These are phyloP conservation scores for Calyptomena viridis DNA, from an alignment of 2,113 vertebrate genomes.

Conservation along the genomic window DNA sequence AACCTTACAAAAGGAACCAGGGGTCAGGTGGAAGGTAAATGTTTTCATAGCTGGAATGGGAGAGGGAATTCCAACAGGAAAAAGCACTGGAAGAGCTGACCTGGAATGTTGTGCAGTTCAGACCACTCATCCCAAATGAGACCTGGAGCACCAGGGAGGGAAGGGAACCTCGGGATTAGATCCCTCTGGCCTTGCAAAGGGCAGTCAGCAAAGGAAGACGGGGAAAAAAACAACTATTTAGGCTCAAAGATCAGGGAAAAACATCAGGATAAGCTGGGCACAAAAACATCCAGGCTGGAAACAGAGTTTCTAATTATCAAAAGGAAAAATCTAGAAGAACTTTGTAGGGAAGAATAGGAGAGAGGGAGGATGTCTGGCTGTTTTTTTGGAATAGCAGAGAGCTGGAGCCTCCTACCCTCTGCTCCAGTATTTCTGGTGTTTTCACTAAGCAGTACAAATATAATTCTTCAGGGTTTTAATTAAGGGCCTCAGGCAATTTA, in stretches of 20 bases:
- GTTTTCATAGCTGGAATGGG: neutral
- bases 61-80: neutral
- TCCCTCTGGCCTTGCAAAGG: neutral
- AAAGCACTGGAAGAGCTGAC: neutral
- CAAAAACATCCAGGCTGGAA: neutral
- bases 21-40: neutral
- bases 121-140: accelerated
- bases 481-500: neutral
- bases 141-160: neutral
- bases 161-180: neutral
- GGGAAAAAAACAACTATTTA: neutral
- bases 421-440: neutral
- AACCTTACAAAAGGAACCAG: neutral
- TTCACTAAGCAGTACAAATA: neutral
- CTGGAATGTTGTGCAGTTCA: neutral
- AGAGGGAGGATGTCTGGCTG: neutral
- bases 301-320: neutral
- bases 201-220: neutral
- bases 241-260: neutral
- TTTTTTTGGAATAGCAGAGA: neutral
- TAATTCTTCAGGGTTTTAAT: neutral
- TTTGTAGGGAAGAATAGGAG: neutral
- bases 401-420: neutral
- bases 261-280: neutral
- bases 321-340: neutral